These are phyloP conservation scores for Pentamera pediparva DNA, from an alignment of 53 echinoderm and acorn worm species.

Conservation along the genomic window DNA sequence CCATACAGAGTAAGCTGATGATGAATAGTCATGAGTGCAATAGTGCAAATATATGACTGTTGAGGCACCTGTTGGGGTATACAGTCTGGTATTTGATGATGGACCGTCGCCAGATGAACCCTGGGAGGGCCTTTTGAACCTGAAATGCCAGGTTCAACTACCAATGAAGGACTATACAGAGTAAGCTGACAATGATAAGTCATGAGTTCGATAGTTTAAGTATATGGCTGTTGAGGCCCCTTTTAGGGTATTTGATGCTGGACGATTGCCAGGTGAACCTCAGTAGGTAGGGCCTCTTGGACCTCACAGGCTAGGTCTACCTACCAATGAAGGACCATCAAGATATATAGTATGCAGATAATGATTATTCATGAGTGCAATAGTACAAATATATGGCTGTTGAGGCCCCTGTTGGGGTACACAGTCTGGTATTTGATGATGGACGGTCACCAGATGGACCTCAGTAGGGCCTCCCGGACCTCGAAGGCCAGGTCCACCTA, in stretches of 20 bases:
- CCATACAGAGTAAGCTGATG: neutral
- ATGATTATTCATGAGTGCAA: too few relatives aligned
- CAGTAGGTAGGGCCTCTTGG: constrained; percentile 88
- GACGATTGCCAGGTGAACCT: too few relatives aligned
- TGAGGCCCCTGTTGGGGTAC: constrained; percentile 56
- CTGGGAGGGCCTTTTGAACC: constrained; percentile 74
- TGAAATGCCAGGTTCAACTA: constrained; percentile 84
- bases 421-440: constrained; percentile 66
- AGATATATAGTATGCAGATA: too few relatives aligned
- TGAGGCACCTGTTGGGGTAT: constrained; percentile 42
- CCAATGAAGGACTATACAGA: neutral
- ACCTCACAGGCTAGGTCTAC: constrained; percentile 91
- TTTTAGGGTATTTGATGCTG: too few relatives aligned
- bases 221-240: too few relatives aligned
- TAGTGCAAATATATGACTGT: neutral
- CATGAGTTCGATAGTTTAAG: too few relatives aligned
- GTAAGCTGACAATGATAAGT: too few relatives aligned
- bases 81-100: constrained; percentile 61
- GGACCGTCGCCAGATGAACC: constrained; percentile 63
- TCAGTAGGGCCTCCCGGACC: constrained; percentile 80
- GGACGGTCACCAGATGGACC: constrained; percentile 62
- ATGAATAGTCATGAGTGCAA: neutral
- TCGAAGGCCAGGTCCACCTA: constrained; percentile 94
- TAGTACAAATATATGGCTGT: too few relatives aligned
- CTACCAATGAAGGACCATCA: constrained; percentile 35